Base-by-base conservation (phyloP, 2,113 vertebrate species). In the Taxidea taxus region DNA sequence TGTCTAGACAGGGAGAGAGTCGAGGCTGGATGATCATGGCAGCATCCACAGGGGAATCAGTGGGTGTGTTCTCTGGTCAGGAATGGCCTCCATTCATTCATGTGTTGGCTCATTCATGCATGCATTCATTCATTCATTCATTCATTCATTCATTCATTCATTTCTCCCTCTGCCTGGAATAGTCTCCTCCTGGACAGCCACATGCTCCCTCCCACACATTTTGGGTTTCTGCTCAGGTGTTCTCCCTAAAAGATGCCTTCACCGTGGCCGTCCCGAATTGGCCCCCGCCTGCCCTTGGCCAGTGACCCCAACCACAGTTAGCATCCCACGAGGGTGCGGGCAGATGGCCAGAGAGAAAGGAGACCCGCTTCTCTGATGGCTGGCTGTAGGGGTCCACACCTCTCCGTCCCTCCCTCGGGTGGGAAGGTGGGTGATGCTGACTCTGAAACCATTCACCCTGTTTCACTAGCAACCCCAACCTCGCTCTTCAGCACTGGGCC, bases 191-290 rank as follows among this genome's bases (percentile, higher is more conserved):
- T 39, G 9, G n/a, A 70, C 4, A 11, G n/a, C 4, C 18, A 23
- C 68, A 11, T 39, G 23, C 68, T 70, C 34, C 34, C 66, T n/a
- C n/a, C 20, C 68, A 39, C n/a, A 37, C 68, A 23, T 23, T 39
- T 70, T 23, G 68, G 68, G 9, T 23, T 70, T 70, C n/a, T 23
- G 20, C 68, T 18, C n/a, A 23, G n/a, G 21, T 21, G 4, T 4
- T 70, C 18, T 37, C 68, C n/a, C 18, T 37, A 37, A 70, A 37
- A 39, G 68, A 70, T 39, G n/a, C 68, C 68, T 70, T 70, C 2
- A 0, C 20, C 0, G 9, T 39, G 68, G 68, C 20, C n/a, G 0
- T n/a, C n/a, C 20, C 15, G 7, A n/a, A 16, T 18, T n/a, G 34
- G 64, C 68, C n/a, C 9, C 68, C 4, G 9, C n/a, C 18, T 70